A percentile compares a stretch with the other conserved stretches of the same genome.
phyloP scores from a whole-genome alignment of 2,113 vertebrate genomes.

The Leucoraja erinaceus region DNA sequence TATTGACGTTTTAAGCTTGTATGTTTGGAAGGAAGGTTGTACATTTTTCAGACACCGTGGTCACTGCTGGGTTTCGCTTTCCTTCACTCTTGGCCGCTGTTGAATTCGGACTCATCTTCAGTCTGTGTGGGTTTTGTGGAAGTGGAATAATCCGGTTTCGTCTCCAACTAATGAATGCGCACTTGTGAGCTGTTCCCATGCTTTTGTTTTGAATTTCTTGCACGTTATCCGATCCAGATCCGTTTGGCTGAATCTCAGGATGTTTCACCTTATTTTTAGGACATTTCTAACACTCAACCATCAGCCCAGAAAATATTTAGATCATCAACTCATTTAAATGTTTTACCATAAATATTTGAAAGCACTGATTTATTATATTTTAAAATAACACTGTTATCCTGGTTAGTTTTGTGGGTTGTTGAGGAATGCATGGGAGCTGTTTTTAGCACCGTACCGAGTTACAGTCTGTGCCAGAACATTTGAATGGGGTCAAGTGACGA shows the following conservation, averaged over 20 bases:
- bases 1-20: not conserved
- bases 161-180: no score
- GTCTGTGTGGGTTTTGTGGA: not conserved
- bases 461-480: not conserved
- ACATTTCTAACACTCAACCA: not conserved
- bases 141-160: not conserved
- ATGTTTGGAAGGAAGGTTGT: not conserved
- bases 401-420: not conserved
- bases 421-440: not conserved
- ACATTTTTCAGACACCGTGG: not conserved
- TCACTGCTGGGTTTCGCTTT: not conserved
- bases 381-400: not conserved
- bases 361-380: not conserved
- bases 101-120: not conserved
- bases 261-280: not conserved
- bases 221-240: not conserved
- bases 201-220: slow-evolving; percentile 19
- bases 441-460: not conserved
- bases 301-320: not conserved
- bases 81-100: not conserved
- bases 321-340: not conserved
- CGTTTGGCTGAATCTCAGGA: not conserved
- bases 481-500: slow-evolving; percentile 1
- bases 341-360: not conserved
- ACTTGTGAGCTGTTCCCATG: no score